Base-by-base conservation (phyloP, 2,113 vertebrate species). In the Sprattus sprattus region DNA sequence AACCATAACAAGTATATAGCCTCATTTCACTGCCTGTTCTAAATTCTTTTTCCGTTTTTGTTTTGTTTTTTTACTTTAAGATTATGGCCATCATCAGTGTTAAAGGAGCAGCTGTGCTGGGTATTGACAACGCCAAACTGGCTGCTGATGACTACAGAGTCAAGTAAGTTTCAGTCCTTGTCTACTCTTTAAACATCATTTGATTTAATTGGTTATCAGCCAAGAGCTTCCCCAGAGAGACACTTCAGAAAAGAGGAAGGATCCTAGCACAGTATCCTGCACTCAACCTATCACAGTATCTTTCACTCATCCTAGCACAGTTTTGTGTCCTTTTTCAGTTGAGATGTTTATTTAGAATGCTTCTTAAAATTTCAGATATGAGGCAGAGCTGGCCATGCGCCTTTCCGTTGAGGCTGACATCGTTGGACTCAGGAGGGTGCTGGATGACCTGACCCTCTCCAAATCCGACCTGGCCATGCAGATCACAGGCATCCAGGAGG, bases 351-450 rank as follows among this genome's bases (percentile, higher is more conserved):
- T 39, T 39, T 39, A 1, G 11, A 49, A 54, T 54, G 16, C 52
- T 54, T 2, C 18, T 54, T 16, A 0, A 60, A 5, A 22, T 22
- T 60, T 60, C 20, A 98, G 97, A 93, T 97, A 89, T 0, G 96
- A 97, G 93, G 93, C 92, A 0, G 97, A 97, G 92, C 88, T 95
- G 93, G 89, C 88, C 11, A 91, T 97, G 93, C 94, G 95, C 3
- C 6, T 94, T 92, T 96, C 94, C 0, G 96, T 97, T 90, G 97
- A 97, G 92, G 85, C 94, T 0, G 96, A 98, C 39, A 97, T 95
- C 89, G 93, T 94, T 0, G 95, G 96, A 0, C 88, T 97, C 67
- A 94, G 89, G 86, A 81, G 88, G 47, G 87, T 94, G 85, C 87
- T 95, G 89, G 94, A 94, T 0, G 95, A 95, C 15, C 71, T 95